Evolutionary conservation across 1,140 invertebrate genomes (phyloP).

Genomic region (Leptinotarsa undecemlineata): DNA sequence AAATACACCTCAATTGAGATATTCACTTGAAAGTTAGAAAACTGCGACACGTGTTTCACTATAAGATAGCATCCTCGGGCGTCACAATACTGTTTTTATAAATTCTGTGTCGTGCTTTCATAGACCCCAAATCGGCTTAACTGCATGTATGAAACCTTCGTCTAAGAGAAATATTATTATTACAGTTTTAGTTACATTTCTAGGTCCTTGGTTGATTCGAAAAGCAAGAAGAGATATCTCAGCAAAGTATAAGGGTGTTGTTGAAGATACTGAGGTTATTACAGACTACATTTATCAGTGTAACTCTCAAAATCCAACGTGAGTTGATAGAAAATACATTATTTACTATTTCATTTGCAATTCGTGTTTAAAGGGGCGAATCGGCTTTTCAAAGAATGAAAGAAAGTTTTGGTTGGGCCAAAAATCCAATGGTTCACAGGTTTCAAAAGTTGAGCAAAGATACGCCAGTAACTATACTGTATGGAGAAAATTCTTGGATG

Average conservation of each 20-base stretch:
- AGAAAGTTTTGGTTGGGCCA: slow-evolving; percentile 91
- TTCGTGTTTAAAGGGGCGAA: slow-evolving; percentile 75
- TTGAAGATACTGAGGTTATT: slow-evolving; percentile 75
- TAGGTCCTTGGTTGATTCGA: slow-evolving; percentile 82
- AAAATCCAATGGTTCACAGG: slow-evolving; percentile 88
- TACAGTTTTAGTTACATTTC: slow-evolving; percentile 33
- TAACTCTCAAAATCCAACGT: slow-evolving; percentile 91
- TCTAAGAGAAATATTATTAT: no score
- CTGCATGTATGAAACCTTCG: no score
- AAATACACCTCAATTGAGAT: no score
- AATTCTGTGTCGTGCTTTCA: no score
- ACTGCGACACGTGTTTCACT: no score
- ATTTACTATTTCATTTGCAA: background rate
- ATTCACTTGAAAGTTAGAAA: no score
- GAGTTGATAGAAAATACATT: slow-evolving; percentile 48
- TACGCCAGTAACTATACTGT: slow-evolving; percentile 88
- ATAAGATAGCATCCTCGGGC: no score
- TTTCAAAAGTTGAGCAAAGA: slow-evolving; percentile 70
- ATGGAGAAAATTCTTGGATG: slow-evolving; percentile 92
- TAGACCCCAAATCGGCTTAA: no score
- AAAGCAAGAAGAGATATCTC: slow-evolving; percentile 85
- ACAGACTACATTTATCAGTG: slow-evolving; percentile 96
- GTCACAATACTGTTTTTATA: no score
- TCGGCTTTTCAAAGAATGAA: slow-evolving; percentile 91
- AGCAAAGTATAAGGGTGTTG: slow-evolving; percentile 74